These are phyloP conservation scores for Erebia palarica DNA, from an alignment of 2,888 invertebrate species.

Conservation along the genomic window DNA sequence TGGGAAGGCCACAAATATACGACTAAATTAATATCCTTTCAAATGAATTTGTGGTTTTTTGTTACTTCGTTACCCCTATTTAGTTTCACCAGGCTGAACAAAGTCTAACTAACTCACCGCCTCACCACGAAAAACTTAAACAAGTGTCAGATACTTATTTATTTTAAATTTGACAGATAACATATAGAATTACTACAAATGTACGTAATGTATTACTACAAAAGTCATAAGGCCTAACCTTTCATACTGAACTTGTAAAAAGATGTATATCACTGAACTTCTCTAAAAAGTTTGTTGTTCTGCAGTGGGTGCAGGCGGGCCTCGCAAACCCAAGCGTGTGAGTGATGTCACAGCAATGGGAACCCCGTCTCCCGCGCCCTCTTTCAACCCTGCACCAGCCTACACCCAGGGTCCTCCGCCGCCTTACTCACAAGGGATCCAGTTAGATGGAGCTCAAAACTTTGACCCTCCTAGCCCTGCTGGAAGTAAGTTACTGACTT, in stretches of 20 bases:
- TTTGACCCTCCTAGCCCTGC: conserved; percentile 53
- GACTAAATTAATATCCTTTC: neutral
- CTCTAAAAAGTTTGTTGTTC: neutral
- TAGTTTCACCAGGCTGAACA: no score
- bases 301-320: conserved; percentile 65
- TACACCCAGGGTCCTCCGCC: conserved; percentile 61
- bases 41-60: no score
- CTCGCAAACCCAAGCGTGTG: conserved; percentile 85
- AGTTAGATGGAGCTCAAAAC: conserved; percentile 62
- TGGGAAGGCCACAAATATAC: neutral
- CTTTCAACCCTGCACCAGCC: conserved; percentile 55
- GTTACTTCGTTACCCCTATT: no score
- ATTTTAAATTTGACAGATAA: no score
- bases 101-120: no score
- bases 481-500: conserved; percentile 51
- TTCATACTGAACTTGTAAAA: neutral
- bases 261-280: neutral
- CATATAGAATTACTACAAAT: no score
- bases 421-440: conserved; percentile 69
- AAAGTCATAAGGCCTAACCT: neutral
- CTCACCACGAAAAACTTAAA: no score
- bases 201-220: no score
- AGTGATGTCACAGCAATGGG: conserved; percentile 87
- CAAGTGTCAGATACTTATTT: no score
- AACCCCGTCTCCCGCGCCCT: conserved; percentile 69